Conservation (phyloP, 2,888 invertebrate species). For the Cephus sareptanus region DNA sequence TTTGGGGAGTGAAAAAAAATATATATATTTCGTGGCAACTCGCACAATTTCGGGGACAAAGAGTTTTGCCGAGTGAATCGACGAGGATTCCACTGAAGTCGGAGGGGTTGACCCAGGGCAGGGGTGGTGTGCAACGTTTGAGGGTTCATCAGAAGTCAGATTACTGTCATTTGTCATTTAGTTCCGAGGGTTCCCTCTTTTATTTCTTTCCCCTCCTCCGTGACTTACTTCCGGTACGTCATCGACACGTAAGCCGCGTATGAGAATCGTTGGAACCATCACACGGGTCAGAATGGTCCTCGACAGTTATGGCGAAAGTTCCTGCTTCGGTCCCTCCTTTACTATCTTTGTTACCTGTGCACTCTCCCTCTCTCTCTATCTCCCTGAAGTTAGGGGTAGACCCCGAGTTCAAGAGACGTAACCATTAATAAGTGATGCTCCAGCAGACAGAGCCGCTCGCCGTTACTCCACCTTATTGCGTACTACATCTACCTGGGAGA, state of each 20-base stretch:
- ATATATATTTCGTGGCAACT: not conserved
- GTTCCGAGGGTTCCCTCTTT: not conserved
- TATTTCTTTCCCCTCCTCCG: rapidly evolving
- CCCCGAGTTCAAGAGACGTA: constrained; percentile 12
- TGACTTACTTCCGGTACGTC: not conserved
- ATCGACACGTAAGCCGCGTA: not conserved
- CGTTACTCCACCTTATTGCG: constrained; percentile 15
- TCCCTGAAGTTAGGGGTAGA: not conserved
- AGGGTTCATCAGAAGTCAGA: not conserved
- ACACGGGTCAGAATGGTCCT: not conserved
- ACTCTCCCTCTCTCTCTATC: too few species aligned
- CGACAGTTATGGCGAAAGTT: not conserved
- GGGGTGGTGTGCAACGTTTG: not conserved
- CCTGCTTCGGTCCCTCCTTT: too few species aligned
- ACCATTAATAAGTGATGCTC: constrained; percentile 29
- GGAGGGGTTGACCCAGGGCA: not conserved
- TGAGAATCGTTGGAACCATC: not conserved
- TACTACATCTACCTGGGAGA: constrained; percentile 17
- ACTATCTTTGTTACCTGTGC: too few species aligned
- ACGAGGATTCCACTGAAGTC: not conserved
- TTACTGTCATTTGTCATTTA: not conserved
- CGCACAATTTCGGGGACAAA: not conserved
- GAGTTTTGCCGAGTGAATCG: not conserved
- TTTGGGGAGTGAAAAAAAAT: not conserved
- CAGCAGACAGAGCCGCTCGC: constrained; percentile 24